Evolutionary conservation across 2,797 vertebrate species (phyloP).

Genomic region (Coranthus polyacanthus): DNA sequence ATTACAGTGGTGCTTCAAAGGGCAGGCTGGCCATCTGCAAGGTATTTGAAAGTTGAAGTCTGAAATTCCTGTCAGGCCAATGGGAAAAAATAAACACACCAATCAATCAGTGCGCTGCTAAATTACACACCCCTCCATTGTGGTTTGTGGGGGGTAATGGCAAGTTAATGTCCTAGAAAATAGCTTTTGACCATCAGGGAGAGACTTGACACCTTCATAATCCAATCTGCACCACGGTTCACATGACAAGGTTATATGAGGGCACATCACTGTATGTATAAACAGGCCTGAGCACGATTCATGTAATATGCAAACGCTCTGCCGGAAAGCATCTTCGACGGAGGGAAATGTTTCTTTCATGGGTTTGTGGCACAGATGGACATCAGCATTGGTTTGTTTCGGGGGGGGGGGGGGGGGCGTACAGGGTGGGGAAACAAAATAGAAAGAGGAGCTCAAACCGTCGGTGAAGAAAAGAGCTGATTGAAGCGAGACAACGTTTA

Average conservation of each 20-base stretch:
- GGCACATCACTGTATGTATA: conserved; percentile 3
- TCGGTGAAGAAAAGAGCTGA: conserved; percentile 14
- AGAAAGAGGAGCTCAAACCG: neutral
- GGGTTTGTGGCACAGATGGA: conserved; percentile 11
- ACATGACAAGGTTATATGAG: conserved; percentile 38
- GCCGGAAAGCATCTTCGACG: conserved; percentile 20
- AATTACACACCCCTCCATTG: conserved; percentile 57
- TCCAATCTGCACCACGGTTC: conserved; percentile 42
- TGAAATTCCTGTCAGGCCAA: conserved; percentile 74
- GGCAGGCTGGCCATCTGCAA: conserved; percentile 75
- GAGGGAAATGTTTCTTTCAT: conserved; percentile 4
- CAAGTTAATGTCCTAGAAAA: conserved; percentile 73
- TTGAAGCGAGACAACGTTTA: conserved; percentile 1
- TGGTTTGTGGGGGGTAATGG: conserved; percentile 67
- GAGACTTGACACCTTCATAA: conserved; percentile 61
- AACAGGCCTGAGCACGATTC: conserved; percentile 13
- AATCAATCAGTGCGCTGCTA: conserved; percentile 73
- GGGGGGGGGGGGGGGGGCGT: neutral
- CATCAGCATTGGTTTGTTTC: conserved; percentile 19
- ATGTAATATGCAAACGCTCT: neutral
- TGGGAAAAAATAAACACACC: conserved; percentile 77
- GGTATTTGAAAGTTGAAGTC: conserved; percentile 75
- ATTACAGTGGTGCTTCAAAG: conserved; percentile 77
- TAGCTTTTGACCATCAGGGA: conserved; percentile 50
- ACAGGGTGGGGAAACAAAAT: conserved; percentile 12